phyloP scores from a whole-genome alignment of 2,113 vertebrate genomes.

The Pygoscelis adeliae region DNA sequence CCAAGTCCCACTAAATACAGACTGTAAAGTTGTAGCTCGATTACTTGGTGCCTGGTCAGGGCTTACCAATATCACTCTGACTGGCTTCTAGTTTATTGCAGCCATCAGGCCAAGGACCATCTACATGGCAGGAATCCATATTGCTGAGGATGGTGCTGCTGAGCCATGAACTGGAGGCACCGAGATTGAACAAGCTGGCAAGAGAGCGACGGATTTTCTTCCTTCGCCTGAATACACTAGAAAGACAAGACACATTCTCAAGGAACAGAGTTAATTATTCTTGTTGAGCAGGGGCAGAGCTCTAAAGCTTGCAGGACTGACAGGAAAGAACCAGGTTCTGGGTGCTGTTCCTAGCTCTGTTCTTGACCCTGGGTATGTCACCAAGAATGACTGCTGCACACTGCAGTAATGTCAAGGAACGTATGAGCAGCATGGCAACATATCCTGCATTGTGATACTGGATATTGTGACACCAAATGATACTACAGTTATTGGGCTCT shows the following conservation, averaged over 20 bases:
- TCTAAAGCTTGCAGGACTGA: background rate
- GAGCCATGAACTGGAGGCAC: constrained; percentile 78
- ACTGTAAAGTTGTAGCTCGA: background rate
- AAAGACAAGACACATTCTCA: background rate
- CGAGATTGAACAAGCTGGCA: constrained; percentile 74
- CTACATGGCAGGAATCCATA: background rate
- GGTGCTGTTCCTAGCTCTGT: background rate
- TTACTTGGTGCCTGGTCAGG: background rate
- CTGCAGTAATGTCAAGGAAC: background rate
- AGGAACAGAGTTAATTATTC: background rate
- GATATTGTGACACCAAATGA: background rate
- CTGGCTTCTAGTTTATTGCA: background rate
- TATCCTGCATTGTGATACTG: background rate
- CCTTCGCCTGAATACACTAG: constrained; percentile 80
- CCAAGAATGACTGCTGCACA: background rate
- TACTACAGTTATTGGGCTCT: background rate
- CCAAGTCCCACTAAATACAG: background rate
- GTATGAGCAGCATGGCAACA: background rate
- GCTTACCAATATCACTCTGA: constrained; percentile 1
- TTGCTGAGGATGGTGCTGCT: constrained; percentile 71
- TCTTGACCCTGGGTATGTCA: background rate
- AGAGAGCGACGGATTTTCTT: constrained; percentile 73
- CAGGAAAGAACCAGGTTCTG: background rate
- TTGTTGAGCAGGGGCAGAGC: background rate
- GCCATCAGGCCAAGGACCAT: constrained; percentile 52